Percentiles rank a stretch among this genome's conserved stretches.
phyloP scores from a whole-genome alignment of 2,113 vertebrate species.

The Pituophis catenifer region DNA sequence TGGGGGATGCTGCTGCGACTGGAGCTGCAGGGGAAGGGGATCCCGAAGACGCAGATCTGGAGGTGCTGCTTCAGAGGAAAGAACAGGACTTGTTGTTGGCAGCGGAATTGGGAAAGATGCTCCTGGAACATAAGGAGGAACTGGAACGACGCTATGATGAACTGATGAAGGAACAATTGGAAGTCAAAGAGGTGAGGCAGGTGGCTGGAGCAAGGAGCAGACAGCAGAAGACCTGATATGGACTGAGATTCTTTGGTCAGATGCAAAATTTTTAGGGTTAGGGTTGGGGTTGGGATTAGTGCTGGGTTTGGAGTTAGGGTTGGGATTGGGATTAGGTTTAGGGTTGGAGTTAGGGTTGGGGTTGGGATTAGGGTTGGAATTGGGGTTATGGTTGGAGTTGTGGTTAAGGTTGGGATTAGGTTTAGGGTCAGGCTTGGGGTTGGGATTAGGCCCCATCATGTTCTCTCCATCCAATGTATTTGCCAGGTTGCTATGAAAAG shows the following conservation, averaged over 20 bases:
- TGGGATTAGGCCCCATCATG: not conserved
- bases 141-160: slow-evolving; percentile 54
- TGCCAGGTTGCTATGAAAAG: not conserved
- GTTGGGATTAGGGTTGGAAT: too few species aligned
- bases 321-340: not conserved
- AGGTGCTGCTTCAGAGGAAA: slow-evolving; percentile 62
- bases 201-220: too few species aligned
- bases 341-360: not conserved
- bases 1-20: slow-evolving; percentile 26
- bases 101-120: slow-evolving; percentile 67
- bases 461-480: not conserved
- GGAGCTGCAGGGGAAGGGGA: slow-evolving; percentile 30
- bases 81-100: slow-evolving; percentile 69
- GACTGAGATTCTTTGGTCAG: not conserved
- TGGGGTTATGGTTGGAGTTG: not conserved
- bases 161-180: slow-evolving; percentile 48
- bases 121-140: slow-evolving; percentile 67
- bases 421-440: not conserved
- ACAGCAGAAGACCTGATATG: too few species aligned
- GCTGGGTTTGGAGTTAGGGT: not conserved
- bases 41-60: slow-evolving; percentile 48
- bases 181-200: slow-evolving; percentile 61
- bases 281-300: not conserved
- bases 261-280: not conserved
- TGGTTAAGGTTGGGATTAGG: not conserved